Evolutionary conservation across 2,113 vertebrate genomes (phyloP).

Genomic region (Cricetomys ansorgei): DNA sequence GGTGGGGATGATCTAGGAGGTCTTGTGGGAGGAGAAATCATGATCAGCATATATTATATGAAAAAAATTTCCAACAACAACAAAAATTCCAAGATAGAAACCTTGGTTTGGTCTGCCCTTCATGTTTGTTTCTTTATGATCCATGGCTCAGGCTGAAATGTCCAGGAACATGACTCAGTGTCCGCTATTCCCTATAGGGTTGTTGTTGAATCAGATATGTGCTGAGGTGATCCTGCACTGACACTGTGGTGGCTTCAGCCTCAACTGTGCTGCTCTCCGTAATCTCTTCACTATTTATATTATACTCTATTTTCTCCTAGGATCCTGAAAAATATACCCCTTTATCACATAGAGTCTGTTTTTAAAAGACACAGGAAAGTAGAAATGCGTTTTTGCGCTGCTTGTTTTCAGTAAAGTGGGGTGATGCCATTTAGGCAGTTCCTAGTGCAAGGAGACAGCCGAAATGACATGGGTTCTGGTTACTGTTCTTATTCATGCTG

Average conservation of each 20-base stretch:
- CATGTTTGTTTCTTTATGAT: not conserved
- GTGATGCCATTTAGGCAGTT: not conserved
- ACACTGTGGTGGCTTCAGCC: not conserved
- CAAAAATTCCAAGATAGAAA: not conserved
- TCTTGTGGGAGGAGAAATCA: too few species aligned
- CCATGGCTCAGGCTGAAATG: not conserved
- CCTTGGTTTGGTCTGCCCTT: not conserved
- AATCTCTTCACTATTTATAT: not conserved
- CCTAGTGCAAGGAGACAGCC: too few species aligned
- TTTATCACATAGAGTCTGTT: not conserved
- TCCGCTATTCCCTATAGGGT: not conserved
- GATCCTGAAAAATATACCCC: not conserved
- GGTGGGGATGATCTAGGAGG: not conserved
- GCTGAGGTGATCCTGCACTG: not conserved
- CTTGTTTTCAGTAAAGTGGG: not conserved
- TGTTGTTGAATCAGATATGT: not conserved
- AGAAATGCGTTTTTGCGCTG: not conserved
- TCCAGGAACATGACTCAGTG: not conserved
- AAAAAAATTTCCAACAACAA: not conserved
- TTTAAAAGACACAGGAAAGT: not conserved
- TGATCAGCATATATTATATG: not conserved
- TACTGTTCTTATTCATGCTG: not conserved
- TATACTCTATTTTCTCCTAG: not conserved
- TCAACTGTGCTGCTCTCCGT: not conserved
- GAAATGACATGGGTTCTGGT: not conserved